Evolutionary conservation across 2,888 invertebrate genomes (phyloP), one percentile per base, ranked within the genome.

Genomic region (Chaetogeoica ovagalla): DNA sequence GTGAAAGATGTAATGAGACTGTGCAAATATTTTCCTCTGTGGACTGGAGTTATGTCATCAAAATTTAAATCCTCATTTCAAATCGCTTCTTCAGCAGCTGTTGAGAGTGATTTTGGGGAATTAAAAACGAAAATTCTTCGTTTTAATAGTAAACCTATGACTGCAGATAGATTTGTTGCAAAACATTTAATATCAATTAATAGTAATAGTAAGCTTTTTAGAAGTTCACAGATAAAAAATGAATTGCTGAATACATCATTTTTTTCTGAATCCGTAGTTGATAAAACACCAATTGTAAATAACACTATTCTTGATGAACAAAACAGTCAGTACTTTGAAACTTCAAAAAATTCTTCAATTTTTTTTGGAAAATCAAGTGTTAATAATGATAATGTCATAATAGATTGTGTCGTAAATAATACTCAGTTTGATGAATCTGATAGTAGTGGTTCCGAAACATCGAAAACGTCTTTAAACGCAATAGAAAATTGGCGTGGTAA

Each of bases 21-120:
- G 11, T 71, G 37, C 19, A 57, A 70, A 48, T 70, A 70, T n/a
- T 70, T 70, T 70, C 37, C n/a, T 23, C 21, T 70, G 7, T 70
- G 70, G 70, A 71, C 70, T 21, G 21, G 70, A n/a, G 15, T 71
- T 1, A 39, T 71, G 70, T 39, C 13, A 39, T 2, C 21, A 2
- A 57, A n/a, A 19, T 71, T 71, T 59, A 39, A 71, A 30, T 59
- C 39, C 21, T 57, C 55, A 37, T 70, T 37, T 57, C 1, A 5
- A 37, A 17, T 55, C 6, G 70, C 70, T n/a, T 70, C 55, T 9
- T 70, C 70, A 30, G 70, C 57, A n/a, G 9, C 57, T 37, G 70
- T 70, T n/a, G 37, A 70, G 13, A 70, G 70, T n/a, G 70, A 57
- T 70, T 70, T 69, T 37, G 55, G 69, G 11, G 55, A 69, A 30